Base-by-base conservation (phyloP, 2,113 vertebrate genomes). In the Sinosuthora webbiana region DNA sequence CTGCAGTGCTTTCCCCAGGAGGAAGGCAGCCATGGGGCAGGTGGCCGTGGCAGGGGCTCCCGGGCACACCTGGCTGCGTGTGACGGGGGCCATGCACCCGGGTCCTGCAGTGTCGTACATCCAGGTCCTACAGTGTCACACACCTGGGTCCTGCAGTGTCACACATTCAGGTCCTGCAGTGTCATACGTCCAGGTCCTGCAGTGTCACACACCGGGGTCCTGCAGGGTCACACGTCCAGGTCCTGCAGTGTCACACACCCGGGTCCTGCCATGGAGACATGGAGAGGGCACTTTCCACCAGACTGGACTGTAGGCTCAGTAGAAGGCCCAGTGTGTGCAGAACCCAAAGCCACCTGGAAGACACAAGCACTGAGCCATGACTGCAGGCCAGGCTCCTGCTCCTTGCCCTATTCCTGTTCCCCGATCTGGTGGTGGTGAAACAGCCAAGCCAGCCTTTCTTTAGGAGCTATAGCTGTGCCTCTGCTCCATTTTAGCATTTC, bases 81-180 rank as follows among this genome's bases (percentile, higher is more conserved):
- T 33, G 28, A 11, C 2, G 28, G 37, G 31, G 19, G 13, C 62
- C 59, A 49, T 24, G 47, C 12, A 10, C 9, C 19, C 4, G 2
- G 12, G 25, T 15, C 63, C 28, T 20, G 18, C 3, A 4, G 17
- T 44, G 63, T 24, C 62, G 42, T 39, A 63, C 28, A 7, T 28
- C 14, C 1, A 0, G 2, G 14, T 3, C 30, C 63, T 44, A 20
- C 10, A 1, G 31, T 45, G 42, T 37, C 67, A 37, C 47, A 69
- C 41, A 5, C 10, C 10, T 1, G 4, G 2, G 7, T 2, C 8
- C 24, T 44, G 30, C 23, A 3, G 33, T 27, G 64, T 35, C 64
- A 47, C 23, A 47, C 44, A 67, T 33, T 24, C 0, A 3, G 6
- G 31, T 1, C 22, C 31, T n/a, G 33, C 4, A 1, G n/a, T n/a